Evolutionary conservation across 2,888 invertebrate species (phyloP).

Genomic region (Meloe dianella): DNA sequence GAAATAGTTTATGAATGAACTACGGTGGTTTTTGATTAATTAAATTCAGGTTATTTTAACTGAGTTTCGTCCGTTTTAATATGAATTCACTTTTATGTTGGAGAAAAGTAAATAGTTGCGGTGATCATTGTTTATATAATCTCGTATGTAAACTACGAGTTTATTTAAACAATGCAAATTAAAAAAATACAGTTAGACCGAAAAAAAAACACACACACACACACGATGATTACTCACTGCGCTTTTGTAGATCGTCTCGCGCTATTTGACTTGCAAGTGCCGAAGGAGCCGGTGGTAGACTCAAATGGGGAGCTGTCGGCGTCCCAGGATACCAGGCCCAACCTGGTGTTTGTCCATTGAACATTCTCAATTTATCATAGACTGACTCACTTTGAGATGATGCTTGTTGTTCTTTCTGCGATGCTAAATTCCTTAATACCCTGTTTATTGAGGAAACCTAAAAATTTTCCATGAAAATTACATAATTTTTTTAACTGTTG

Average conservation of each 20-base stretch:
- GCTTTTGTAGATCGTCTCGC: constrained; percentile 76
- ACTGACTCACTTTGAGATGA: constrained; percentile 85
- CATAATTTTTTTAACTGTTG: background rate
- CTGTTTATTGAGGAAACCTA: constrained; percentile 98
- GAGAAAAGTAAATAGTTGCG: constrained; percentile 26
- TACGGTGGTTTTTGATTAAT: constrained; percentile 38
- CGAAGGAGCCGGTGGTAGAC: constrained; percentile 63
- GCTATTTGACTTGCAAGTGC: constrained; percentile 64
- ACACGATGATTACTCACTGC: constrained; percentile 68
- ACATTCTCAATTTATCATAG: constrained; percentile 94
- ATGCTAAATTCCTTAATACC: constrained; percentile 93
- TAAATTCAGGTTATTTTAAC: constrained; percentile 37
- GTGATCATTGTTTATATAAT: constrained; percentile 29
- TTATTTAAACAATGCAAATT: constrained; percentile 11
- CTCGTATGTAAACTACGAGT: constrained; percentile 8
- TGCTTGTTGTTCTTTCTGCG: constrained; percentile 93
- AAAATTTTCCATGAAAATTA: constrained; percentile 1
- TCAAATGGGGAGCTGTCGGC: constrained; percentile 71
- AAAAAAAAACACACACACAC: no score
- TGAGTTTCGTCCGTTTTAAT: constrained; percentile 26
- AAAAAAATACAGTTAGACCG: constrained; percentile 16
- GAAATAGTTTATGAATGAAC: constrained; percentile 43
- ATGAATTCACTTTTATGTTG: constrained; percentile 28
- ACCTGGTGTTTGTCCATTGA: constrained; percentile 87
- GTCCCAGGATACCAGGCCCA: constrained; percentile 90